phyloP scores from a whole-genome alignment of 2,113 vertebrate species.

The Mellivora capensis region DNA sequence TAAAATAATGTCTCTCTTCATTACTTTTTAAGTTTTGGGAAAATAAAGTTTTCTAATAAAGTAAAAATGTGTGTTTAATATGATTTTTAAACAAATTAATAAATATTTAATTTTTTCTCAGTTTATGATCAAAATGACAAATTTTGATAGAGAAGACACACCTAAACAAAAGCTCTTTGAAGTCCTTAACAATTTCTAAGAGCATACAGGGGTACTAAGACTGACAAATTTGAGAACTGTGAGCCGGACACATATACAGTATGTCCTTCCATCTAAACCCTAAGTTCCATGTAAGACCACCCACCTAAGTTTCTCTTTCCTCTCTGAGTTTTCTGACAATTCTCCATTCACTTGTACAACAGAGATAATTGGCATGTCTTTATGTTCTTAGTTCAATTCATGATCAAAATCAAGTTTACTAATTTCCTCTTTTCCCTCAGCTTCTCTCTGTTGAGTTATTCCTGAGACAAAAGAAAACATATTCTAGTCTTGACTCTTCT shows the following conservation, averaged over 20 bases:
- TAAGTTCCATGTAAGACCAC: neutral
- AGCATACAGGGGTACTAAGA: neutral
- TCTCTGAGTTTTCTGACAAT: neutral
- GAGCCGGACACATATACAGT: accelerated
- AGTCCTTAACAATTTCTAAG: neutral
- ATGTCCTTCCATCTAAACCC: neutral
- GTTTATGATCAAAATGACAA: neutral
- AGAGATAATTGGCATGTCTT: neutral
- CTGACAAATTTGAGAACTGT: neutral
- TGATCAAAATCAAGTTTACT: neutral
- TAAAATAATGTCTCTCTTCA: neutral
- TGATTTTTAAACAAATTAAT: neutral
- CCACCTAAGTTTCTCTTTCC: neutral
- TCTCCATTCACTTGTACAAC: neutral
- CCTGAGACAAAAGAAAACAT: neutral
- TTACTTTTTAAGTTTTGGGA: neutral
- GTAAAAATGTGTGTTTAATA: neutral
- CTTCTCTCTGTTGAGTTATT: neutral
- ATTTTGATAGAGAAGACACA: neutral
- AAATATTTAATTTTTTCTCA: neutral
- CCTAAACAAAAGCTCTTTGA: neutral
- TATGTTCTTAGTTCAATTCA: neutral
- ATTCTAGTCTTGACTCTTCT: neutral
- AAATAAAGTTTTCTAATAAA: neutral
- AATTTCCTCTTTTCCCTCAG: neutral